phyloP scores from a whole-genome alignment of 2,797 vertebrate genomes.

The Ambastaia sidthimunki region DNA sequence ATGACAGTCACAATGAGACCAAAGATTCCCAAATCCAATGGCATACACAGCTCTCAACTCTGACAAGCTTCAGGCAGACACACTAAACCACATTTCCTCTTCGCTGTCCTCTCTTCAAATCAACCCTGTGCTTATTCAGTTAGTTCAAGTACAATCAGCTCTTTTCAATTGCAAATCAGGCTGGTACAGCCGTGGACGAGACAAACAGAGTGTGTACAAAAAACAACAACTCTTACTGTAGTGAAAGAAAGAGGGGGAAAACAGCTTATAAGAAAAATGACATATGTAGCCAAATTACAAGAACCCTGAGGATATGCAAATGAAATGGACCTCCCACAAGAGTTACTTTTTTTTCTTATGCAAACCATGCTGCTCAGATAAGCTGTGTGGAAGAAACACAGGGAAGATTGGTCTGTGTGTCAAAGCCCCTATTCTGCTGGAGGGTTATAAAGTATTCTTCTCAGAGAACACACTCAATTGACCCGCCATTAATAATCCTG shows the following conservation, averaged over 20 bases:
- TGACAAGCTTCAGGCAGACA: conserved; percentile 26
- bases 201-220: conserved; percentile 72
- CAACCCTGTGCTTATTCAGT: conserved; percentile 76
- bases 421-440: conserved; percentile 41
- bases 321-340: conserved; percentile 71
- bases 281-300: conserved; percentile 81
- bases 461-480: conserved; percentile 56
- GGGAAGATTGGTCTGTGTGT: conserved; percentile 58
- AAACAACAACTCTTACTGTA: conserved; percentile 47
- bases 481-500: conserved; percentile 59
- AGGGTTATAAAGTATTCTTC: conserved; percentile 56
- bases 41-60: conserved; percentile 8
- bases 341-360: conserved; percentile 74
- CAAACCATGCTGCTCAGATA: conserved; percentile 74
- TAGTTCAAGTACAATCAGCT: conserved; percentile 76
- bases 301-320: conserved; percentile 78
- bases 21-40: conserved; percentile 29
- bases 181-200: conserved; percentile 68
- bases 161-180: conserved; percentile 83
- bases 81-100: conserved; percentile 52
- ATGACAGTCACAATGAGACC: conserved; percentile 32
- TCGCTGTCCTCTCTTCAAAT: conserved; percentile 72
- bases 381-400: conserved; percentile 46
- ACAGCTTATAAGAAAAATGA: conserved; percentile 76
- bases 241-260: conserved; percentile 43